Evolutionary conservation across 2,113 vertebrate genomes (phyloP).

Genomic region (Callopanchax toddi): DNA sequence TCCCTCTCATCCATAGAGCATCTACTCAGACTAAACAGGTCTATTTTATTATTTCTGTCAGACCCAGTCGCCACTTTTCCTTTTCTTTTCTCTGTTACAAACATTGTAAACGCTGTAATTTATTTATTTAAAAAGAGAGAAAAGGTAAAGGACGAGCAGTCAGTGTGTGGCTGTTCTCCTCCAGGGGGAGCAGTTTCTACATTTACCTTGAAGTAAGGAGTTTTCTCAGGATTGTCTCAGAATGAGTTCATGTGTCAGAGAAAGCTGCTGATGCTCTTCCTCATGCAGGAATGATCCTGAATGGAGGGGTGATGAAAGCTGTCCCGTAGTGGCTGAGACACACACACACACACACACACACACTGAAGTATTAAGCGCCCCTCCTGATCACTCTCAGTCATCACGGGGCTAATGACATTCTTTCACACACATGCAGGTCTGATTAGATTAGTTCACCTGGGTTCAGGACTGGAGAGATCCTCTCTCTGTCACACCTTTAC

Average conservation of each 20-base stretch:
- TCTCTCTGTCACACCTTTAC: no score
- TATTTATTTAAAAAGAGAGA: no score
- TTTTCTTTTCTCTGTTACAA: no score
- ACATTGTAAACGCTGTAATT: no score
- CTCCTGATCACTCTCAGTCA: slow-evolving; percentile 50
- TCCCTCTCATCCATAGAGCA: no score
- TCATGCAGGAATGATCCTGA: slow-evolving; percentile 51
- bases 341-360: slow-evolving; percentile 9
- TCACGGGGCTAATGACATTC: slow-evolving; percentile 67
- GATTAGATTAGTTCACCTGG: slow-evolving; percentile 34
- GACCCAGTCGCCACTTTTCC: no score
- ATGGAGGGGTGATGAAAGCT: slow-evolving; percentile 72
- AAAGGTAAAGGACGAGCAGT: no score
- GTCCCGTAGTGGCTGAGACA: slow-evolving; percentile 3
- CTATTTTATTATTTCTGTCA: no score
- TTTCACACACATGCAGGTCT: slow-evolving; percentile 41
- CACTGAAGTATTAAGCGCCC: no score
- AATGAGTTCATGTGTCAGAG: slow-evolving; percentile 14
- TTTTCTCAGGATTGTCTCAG: slow-evolving; percentile 29
- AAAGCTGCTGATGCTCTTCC: slow-evolving; percentile 12
- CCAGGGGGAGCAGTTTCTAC: no score
- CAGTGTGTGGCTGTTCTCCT: slow-evolving; percentile 16
- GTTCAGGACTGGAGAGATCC: slow-evolving; percentile 31
- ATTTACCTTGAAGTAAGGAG: no score
- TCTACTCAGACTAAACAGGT: no score